Conservation (phyloP, 2,888 invertebrate genomes). For the Neoaliturus tenellus region DNA sequence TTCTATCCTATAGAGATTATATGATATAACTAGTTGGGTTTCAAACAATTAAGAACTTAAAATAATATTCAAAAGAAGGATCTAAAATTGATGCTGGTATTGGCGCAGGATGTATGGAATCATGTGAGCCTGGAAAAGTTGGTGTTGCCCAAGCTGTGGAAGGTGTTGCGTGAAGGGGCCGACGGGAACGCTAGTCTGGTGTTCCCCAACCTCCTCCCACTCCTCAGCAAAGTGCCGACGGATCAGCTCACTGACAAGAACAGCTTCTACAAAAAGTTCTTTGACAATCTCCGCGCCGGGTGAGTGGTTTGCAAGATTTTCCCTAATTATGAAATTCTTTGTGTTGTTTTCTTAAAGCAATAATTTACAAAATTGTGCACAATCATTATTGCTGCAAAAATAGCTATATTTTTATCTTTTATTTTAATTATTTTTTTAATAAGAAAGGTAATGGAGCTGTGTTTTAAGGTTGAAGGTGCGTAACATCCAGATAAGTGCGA, state of each 20-base stretch:
- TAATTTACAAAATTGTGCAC: not conserved
- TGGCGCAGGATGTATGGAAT: slow-evolving; percentile 83
- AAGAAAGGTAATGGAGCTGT: not conserved
- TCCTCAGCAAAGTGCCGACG: slow-evolving; percentile 82
- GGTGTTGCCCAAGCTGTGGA: slow-evolving; percentile 83
- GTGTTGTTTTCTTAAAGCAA: not conserved
- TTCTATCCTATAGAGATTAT: too few relatives aligned
- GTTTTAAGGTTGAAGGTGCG: slow-evolving; percentile 79
- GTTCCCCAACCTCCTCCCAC: slow-evolving; percentile 84
- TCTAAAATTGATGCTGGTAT: too few relatives aligned
- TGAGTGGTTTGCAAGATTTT: slow-evolving; percentile 73
- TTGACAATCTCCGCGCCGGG: slow-evolving; percentile 82
- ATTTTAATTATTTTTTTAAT: too few relatives aligned
- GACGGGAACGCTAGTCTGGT: slow-evolving; percentile 85
- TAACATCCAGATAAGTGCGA: slow-evolving; percentile 77
- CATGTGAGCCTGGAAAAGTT: slow-evolving; percentile 84
- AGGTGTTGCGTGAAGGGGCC: slow-evolving; percentile 81
- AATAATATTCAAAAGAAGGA: too few relatives aligned
- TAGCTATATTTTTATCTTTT: not conserved
- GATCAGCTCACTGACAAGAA: slow-evolving; percentile 72
- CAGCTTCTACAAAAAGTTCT: slow-evolving; percentile 80
- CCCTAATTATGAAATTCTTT: too few relatives aligned
- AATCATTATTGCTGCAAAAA: not conserved
- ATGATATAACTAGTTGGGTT: too few relatives aligned
- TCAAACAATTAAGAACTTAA: too few relatives aligned